phyloP scores from a whole-genome alignment of 1,140 invertebrate species.

The Drosophila tropicalis region DNA sequence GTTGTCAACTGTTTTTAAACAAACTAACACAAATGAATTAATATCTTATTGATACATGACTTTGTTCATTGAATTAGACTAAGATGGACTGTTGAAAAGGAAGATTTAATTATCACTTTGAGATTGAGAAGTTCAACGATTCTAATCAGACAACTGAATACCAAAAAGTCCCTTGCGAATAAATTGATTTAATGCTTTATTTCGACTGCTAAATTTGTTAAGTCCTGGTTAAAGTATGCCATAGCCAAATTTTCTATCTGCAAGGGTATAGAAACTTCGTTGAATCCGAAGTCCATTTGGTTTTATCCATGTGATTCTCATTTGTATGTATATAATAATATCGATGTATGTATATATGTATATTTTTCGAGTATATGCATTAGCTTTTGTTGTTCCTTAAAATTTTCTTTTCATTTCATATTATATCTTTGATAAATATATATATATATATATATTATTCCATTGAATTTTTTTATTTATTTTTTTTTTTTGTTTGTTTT shows the following conservation, averaged over 20 bases:
- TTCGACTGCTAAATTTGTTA: background rate
- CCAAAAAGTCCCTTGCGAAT: background rate
- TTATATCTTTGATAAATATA: conserved; percentile 78
- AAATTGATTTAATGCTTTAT: background rate
- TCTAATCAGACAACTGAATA: background rate
- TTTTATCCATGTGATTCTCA: conserved; percentile 16
- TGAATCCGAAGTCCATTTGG: background rate
- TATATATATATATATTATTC: conserved; percentile 56
- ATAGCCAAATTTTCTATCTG: background rate
- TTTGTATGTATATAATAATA: conserved; percentile 37
- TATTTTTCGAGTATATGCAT: conserved; percentile 55
- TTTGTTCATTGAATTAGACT: too few species aligned
- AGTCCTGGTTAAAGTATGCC: too few species aligned
- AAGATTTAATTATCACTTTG: too few species aligned
- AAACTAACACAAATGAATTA: too few species aligned
- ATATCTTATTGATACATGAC: too few species aligned
- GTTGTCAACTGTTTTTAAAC: too few species aligned
- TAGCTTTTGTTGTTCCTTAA: conserved; percentile 53
- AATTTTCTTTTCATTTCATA: conserved; percentile 59
- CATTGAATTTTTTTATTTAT: conserved; percentile 55
- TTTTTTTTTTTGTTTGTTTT: conserved; percentile 56
- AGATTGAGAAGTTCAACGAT: too few species aligned
- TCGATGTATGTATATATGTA: conserved; percentile 42
- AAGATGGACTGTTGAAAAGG: too few species aligned
- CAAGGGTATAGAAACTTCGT: conserved; percentile 6